These are phyloP conservation scores for Lucifuga dentata DNA, from an alignment of 2,113 vertebrate genomes.

Conservation along the genomic window DNA sequence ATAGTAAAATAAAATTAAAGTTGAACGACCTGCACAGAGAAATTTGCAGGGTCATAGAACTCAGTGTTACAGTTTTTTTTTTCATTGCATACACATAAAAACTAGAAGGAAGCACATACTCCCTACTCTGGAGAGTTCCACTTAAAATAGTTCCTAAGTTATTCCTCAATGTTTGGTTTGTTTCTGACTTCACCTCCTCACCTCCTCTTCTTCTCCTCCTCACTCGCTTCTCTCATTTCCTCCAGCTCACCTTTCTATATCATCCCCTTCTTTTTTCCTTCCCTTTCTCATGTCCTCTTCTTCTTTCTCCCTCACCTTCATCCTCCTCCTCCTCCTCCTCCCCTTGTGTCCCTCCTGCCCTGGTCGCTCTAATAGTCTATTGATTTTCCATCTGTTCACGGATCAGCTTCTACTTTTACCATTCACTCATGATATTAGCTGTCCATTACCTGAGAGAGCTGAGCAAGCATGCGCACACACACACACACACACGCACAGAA, in stretches of 20 bases:
- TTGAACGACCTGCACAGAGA: too few species aligned
- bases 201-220: background rate
- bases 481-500: slow-evolving; percentile 12
- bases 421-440: slow-evolving; percentile 93
- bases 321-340: slow-evolving; percentile 13
- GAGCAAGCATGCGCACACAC: slow-evolving; percentile 80
- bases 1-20: background rate
- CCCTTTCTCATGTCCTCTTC: background rate
- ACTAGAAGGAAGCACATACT: too few species aligned
- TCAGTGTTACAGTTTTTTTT: too few species aligned
- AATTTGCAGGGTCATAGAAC: too few species aligned
- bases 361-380: slow-evolving; percentile 94
- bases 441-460: slow-evolving; percentile 89
- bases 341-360: slow-evolving; percentile 74
- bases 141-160: too few species aligned
- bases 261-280: background rate
- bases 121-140: too few species aligned
- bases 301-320: slow-evolving; percentile 15
- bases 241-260: background rate
- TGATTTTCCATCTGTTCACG: slow-evolving; percentile 92
- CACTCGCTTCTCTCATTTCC: slow-evolving; percentile 27
- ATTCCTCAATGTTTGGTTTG: too few species aligned
- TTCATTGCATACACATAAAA: too few species aligned
- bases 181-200: too few species aligned
- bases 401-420: slow-evolving; percentile 88